Conservation (phyloP, 2,113 vertebrate genomes). For the Papio anubis region DNA sequence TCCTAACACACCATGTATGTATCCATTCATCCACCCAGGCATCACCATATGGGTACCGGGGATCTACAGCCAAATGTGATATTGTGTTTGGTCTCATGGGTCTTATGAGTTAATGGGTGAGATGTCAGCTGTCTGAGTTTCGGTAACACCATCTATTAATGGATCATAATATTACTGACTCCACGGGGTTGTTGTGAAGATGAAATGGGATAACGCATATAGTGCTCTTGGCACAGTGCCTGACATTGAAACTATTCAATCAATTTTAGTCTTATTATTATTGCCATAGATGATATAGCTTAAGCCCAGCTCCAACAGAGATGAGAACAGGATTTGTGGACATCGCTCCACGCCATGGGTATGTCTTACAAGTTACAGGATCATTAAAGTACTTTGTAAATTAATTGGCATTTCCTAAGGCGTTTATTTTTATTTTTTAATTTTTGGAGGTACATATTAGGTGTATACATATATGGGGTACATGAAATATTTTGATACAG, state of each 20-base stretch:
- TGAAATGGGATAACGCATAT: rapidly evolving
- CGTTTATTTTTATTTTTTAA: not conserved
- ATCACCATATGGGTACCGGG: rapidly evolving
- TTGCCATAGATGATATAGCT: not conserved
- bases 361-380: not conserved
- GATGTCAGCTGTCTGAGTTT: not conserved
- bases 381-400: not conserved
- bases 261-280: not conserved
- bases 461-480: too few relatives aligned
- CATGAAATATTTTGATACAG: too few relatives aligned
- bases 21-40: not conserved
- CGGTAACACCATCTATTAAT: too few relatives aligned
- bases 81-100: rapidly evolving
- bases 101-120: not conserved
- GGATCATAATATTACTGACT: not conserved
- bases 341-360: rapidly evolving
- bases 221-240: not conserved
- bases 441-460: too few relatives aligned
- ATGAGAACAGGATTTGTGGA: not conserved
- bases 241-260: not conserved
- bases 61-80: not conserved
- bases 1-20: too few relatives aligned
- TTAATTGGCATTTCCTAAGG: not conserved
- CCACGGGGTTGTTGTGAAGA: not conserved
- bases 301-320: not conserved